Evolutionary conservation across 2,113 vertebrate genomes (phyloP), one percentile per base, ranked within the genome.

Genomic region (Malurus melanocephalus): DNA sequence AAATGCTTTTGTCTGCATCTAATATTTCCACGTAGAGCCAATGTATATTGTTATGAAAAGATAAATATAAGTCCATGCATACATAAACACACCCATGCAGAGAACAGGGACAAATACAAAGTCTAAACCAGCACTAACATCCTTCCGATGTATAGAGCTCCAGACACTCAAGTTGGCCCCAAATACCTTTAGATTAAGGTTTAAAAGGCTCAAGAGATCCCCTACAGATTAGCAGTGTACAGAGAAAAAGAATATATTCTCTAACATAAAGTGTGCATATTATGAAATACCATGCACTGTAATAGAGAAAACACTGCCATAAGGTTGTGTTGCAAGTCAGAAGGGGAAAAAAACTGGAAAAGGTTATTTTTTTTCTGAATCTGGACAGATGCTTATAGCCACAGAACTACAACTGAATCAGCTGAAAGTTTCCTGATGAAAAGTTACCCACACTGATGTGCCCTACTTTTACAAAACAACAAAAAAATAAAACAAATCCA

Each of bases 61-160:
- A 84, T 26, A 86, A 75, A 81, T 85, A 42, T 42, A 90, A 71
- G 68, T 88, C 38, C 4, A 5, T 21, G 28, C 33, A 85, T 33
- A 91, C 20, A 87, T 82, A 90, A 82, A 89, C 75, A 95, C 81
- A 79, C 15, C 18, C 86, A 86, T 64, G n/a, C 49, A 78, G 33
- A 69, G 53, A 80, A 64, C 68, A 64, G 48, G 35, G 72, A 10
- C 45, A 93, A 87, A 77, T 43, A 74, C 33, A 64, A 76, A 61
- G 78, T 48, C 32, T 81, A 74, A 61, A 71, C 38, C 68, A 87
- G 80, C 52, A 33, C n/a, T 71, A 66, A 88, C 71, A 90, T 82
- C 75, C 71, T 93, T 92, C 53, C 13, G 3, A 93, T 14, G n/a
- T 78, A 90, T 52, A 90, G 71, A 69, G 32, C 11, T 81, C 26